Evolutionary conservation across 2,113 vertebrate species (phyloP), one percentile per base, ranked within the genome.

Genomic region (Gymnocephalus cernua): DNA sequence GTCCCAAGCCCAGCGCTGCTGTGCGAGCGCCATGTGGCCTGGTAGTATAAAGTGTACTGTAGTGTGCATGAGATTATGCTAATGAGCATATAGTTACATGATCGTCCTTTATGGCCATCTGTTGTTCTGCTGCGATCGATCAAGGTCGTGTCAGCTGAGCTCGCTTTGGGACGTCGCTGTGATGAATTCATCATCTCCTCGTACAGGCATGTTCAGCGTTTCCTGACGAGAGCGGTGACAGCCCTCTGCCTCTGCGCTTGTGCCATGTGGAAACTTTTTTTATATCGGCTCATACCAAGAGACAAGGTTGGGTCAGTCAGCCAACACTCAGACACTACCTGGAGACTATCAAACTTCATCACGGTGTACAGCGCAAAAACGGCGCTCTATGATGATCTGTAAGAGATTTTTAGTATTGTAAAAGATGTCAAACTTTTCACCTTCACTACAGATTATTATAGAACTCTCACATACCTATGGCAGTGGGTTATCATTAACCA

Each of bases 71-170:
- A 23, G 4, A 82, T 91, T 93, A 94, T 94, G 94, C 88, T 93
- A 94, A 94, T 94, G 83, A 83, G 83, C 23, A 7, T 89, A 83
- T 85, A 88, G 89, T 92, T 90, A 93, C 91, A 92, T 83, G 91
- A 94, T 91, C 74, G 91, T 92, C 88, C 93, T 94, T 93, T 93
- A 93, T 91, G 85, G 90, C 93, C 93, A 94, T 94, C 94, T 95
- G 93, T 83, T 82, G 85, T 63, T 83, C 80, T 70, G 80, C 87
- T 79, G 88, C 64, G 61, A 92, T 94, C 90, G 88, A 94, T 94
- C 91, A 94, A 94, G 92, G 91, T 93, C 84, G 73, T 66, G 92
- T 91, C 89, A 85, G 74, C 69, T 21, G 79, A 71, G 70, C 86
- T 80, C 84, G 23, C 86, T 71, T 59, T 76, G 83, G 87, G 92